These are phyloP conservation scores for Myanophis thanlyinensis DNA, from an alignment of 2,113 vertebrate genomes.

Conservation along the genomic window DNA sequence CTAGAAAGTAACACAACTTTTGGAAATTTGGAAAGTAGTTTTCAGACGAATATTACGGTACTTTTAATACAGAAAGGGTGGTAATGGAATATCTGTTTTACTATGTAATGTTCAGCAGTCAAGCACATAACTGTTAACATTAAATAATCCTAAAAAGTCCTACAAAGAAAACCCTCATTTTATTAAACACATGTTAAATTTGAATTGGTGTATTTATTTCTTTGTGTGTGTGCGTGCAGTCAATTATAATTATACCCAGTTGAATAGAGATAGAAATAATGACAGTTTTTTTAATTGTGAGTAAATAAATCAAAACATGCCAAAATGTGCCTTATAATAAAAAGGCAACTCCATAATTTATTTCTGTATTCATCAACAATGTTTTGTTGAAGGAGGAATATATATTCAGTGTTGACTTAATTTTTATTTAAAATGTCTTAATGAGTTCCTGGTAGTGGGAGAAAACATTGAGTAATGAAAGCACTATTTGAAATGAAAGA, in stretches of 20 bases:
- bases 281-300: constrained; percentile 22
- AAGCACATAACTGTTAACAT: constrained; percentile 5
- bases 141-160: background rate
- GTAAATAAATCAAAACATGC: constrained; percentile 35
- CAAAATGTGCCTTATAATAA: constrained; percentile 31
- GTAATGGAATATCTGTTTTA: background rate
- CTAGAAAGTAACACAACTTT: background rate
- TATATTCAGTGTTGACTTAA: constrained; percentile 48
- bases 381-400: constrained; percentile 43
- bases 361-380: constrained; percentile 35
- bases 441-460: constrained; percentile 43
- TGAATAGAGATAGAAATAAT: constrained; percentile 2
- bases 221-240: background rate
- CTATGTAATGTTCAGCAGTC: constrained; percentile 10
- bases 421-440: constrained; percentile 53
- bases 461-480: constrained; percentile 49
- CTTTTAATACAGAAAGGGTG: background rate
- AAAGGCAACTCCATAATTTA: constrained; percentile 38
- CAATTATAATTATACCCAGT: background rate
- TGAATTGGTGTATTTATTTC: background rate
- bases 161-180: background rate
- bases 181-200: background rate
- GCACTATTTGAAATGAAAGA: constrained; percentile 20
- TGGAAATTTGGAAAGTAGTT: background rate
- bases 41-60: background rate